These are phyloP conservation scores for Lamprologus ornatipinnis DNA, from an alignment of 2,113 vertebrate species.

Conservation along the genomic window DNA sequence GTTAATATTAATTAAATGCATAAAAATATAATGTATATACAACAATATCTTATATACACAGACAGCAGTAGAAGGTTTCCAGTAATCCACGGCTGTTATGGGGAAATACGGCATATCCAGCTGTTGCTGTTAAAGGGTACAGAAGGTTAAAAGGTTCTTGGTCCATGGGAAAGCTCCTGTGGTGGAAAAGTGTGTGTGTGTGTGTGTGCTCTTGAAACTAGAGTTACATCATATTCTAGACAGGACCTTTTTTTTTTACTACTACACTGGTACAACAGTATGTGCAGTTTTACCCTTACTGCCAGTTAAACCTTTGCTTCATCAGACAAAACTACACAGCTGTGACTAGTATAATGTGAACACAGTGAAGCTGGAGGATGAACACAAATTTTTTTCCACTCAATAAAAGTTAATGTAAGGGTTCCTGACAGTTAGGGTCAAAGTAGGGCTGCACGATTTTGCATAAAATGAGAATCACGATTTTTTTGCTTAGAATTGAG, in stretches of 20 bases:
- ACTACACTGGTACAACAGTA: not conserved
- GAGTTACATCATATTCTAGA: not conserved
- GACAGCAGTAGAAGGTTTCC: not conserved
- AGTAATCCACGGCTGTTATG: not conserved
- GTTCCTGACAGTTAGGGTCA: not conserved
- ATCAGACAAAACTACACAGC: not conserved
- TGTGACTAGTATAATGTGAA: not conserved
- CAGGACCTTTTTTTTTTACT: not conserved
- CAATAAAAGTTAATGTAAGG: not conserved
- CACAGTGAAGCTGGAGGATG: not conserved
- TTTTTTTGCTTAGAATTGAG: too few species aligned
- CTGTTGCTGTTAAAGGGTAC: not conserved
- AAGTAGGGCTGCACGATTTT: not conserved
- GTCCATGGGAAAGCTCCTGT: not conserved
- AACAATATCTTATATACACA: rapidly evolving
- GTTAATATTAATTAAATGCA: not conserved
- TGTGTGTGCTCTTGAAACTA: not conserved
- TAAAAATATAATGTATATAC: not conserved
- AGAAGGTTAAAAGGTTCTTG: not conserved
- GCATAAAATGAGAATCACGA: too few species aligned
- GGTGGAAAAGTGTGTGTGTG: not conserved
- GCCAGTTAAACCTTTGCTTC: not conserved
- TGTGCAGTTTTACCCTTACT: not conserved
- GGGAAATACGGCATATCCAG: not conserved
- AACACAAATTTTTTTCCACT: rapidly evolving